These are phyloP conservation scores for Holothuria scabra DNA, from an alignment of 53 echinoderm and acorn worm genomes.

Conservation along the genomic window DNA sequence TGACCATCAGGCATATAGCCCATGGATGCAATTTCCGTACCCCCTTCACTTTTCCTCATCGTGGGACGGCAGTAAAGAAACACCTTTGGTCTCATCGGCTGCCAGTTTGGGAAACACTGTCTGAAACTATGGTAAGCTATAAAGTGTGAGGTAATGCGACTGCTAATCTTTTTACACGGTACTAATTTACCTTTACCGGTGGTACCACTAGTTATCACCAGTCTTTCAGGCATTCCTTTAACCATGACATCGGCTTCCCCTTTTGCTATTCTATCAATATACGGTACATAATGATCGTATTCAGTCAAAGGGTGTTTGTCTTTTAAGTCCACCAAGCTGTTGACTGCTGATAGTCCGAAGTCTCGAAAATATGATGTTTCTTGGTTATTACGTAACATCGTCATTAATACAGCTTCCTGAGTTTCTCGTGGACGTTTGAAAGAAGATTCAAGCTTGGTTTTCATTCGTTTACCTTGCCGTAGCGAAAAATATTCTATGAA, in stretches of 20 bases:
- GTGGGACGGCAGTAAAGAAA: neutral
- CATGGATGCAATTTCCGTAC: neutral
- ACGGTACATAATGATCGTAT: neutral
- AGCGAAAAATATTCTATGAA: neutral
- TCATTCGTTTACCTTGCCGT: neutral
- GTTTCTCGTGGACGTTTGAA: neutral
- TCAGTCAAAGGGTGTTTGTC: neutral
- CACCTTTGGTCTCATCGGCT: neutral
- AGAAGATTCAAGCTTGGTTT: neutral
- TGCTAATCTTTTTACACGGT: neutral
- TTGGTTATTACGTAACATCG: neutral
- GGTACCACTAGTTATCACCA: conserved; percentile 1
- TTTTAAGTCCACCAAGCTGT: neutral
- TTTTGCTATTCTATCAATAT: conserved; percentile 1
- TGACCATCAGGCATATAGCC: neutral
- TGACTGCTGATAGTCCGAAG: neutral
- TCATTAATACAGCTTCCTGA: neutral
- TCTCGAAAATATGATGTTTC: neutral
- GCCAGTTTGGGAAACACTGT: neutral
- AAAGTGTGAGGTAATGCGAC: too few relatives aligned
- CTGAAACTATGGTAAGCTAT: neutral
- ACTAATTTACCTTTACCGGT: neutral
- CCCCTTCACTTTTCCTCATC: neutral
- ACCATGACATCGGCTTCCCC: conserved; percentile 3
- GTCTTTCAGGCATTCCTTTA: neutral